phyloP scores from a whole-genome alignment of 2,113 vertebrate genomes.

The Pica pica region DNA sequence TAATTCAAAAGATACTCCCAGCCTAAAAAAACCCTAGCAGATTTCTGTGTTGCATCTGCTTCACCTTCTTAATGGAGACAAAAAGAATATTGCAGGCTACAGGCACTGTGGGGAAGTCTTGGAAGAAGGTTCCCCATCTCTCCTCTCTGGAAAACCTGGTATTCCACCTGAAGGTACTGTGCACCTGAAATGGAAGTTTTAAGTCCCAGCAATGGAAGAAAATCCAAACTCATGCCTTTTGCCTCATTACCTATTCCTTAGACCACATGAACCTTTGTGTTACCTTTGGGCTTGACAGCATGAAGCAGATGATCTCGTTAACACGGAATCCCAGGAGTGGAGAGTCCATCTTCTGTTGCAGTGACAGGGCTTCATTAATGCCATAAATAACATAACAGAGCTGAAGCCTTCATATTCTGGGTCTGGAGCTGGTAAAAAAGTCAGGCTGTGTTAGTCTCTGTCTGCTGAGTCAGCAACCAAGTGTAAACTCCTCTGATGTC shows the following conservation, averaged over 20 bases:
- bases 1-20: neutral
- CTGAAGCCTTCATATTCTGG: neutral
- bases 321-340: neutral
- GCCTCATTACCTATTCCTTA: accelerated
- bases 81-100: neutral
- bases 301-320: neutral
- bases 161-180: neutral
- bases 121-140: neutral
- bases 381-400: neutral
- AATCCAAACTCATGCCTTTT: neutral
- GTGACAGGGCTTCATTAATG: neutral
- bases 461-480: neutral
- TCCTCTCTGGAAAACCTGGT: neutral
- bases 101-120: neutral
- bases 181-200: neutral
- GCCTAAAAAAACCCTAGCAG: neutral
- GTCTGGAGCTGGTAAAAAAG: neutral
- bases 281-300: neutral
- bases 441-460: neutral
- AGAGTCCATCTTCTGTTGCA: neutral
- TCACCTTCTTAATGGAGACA: neutral
- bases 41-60: neutral
- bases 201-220: neutral
- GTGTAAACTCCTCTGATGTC: neutral
- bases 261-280: neutral